Base-by-base conservation (phyloP, 2,797 vertebrate species). In the Ctenosaura bakeri region DNA sequence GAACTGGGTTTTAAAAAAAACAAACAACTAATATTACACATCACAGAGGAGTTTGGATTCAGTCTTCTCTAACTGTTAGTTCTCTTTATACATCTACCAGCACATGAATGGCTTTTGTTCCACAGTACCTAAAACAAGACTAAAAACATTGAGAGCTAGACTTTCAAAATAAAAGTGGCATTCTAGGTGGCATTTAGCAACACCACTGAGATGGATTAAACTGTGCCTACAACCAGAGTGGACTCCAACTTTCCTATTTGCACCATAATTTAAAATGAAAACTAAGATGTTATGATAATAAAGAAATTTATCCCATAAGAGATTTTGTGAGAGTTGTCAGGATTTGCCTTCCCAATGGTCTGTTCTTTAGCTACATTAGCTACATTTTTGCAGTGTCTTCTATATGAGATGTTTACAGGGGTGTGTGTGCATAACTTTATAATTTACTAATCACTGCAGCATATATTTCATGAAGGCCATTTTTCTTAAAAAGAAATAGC, bases 171-270 rank as follows among this genome's bases (percentile, higher is more conserved):
- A 20, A 92, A 42, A 89, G 92, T 92, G 91, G 92, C 95, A 90
- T n/a, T 94, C 83, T 78, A 83, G 73, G 84, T 91, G 92, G 90
- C n/a, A 93, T 91, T 93, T 84, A 24, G 91, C 91, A 79, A 91
- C 91, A 85, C 42, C 88, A 85, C 93, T 95, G n/a, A 29, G 50
- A 62, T 74, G 66, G 50, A 90, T 29, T 77, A 93, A 93, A 95
- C 91, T 94, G 95, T 95, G 96, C 95, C 96, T 96, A 92, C 91
- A 95, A 94, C 90, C 93, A 94, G 94, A 94, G 89, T 88, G 94
- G 94, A 89, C 93, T 95, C 94, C 92, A 86, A 89, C 91, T 95
- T 92, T 95, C 94, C 91, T 83, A 81, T 66, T 90, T 90, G 89
- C 88, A 90, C 22, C 92, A 92, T 89, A 14, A 91, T 93, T 93